Base-by-base conservation (phyloP, 2,797 vertebrate species). In the Columba guinea region DNA sequence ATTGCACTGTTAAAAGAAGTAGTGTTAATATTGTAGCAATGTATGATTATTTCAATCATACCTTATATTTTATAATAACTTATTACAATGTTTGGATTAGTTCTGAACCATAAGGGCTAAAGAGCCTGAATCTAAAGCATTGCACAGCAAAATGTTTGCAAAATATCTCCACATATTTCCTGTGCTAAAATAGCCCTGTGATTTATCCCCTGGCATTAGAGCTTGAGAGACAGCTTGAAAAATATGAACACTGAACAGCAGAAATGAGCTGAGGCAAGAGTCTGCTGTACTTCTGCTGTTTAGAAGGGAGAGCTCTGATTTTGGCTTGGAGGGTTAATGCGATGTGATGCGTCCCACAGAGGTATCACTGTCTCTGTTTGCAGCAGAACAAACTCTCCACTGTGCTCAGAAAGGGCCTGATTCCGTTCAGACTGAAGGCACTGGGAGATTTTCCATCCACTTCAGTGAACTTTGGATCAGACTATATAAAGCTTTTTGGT, bases 401-500 rank as follows among this genome's bases (percentile, higher is more conserved):
- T 97, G 39, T 93, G 87, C 96, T 97, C 80, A 9, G 86, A 89
- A 56, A 70, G 82, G 52, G 49, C 48, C 78, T 32, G 79, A n/a
- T 44, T 41, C 48, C 4, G 68, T 76, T 78, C 87, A 39, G 28
- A 19, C 75, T 70, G 87, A 82, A 95, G 82, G 77, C 88, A 76
- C 87, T 48, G 44, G 91, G 92, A 95, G 74, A 92, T 92, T 97
- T 97, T 95, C 92, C 94, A 59, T 89, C 24, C 8, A 37, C 87
- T 96, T 76, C 87, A 74, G 83, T 91, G 93, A 96, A 95, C 93
- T 93, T 96, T 90, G 90, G 86, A 90, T 87, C 78, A 86, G 94
- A 83, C 95, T 94, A 91, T 97, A 95, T 97, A 95, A 97, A 97
- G 94, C 90, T 95, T 92, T 95, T 97, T 92, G 93, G 92, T 97